Evolutionary conservation across 1,140 invertebrate species (phyloP), one percentile per base, ranked within the genome.

Genomic region (Drosophila repleta): DNA sequence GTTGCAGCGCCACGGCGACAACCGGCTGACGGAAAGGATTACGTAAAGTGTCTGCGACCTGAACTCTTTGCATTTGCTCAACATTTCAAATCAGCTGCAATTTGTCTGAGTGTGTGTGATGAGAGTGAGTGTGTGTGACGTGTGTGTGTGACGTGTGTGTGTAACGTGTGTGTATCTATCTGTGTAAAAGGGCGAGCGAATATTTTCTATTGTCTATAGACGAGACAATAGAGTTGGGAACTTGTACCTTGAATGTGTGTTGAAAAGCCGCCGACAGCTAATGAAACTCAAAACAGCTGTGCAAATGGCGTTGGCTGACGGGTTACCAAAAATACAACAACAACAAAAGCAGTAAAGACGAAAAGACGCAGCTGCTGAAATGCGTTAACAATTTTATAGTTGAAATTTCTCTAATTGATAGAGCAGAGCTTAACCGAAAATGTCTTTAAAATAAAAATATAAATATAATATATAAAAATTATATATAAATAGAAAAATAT

Each of bases 41-140:
- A 87, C 82, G 83, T 83, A 87, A 87, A 73, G 51, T 88, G 79
- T 88, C 83, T 87, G 82, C 78, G 82, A 88, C 83, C 83, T 87
- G 82, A 87, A 87, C 82, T 82, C 65, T 87, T 87, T 87, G 83
- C 79, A 82, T 87, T 85, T 81, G 81, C 64, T 80, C 64, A 82
- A 80, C 69, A 62, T 74, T 57, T 77, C 37, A 46, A 63, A 63
- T 67, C 56, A 72, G 55, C 49, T 57, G 65, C 72, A 58, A 48
- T 58, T 53, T 64, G 37, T 46, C 20, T 20, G 20, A 43, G 45
- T 51, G 11, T 26, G 13, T 35, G 26, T 55, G 8, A 49, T n/a
- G n/a, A n/a, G n/a, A n/a, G n/a, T 20, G 20, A 43, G 45, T 51
- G 11, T 26, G 13, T 35, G 26, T 55, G 8, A 49, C 7, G 29